Conservation (phyloP, 2,888 invertebrate genomes). For the Scaptomyza caliginosa region DNA sequence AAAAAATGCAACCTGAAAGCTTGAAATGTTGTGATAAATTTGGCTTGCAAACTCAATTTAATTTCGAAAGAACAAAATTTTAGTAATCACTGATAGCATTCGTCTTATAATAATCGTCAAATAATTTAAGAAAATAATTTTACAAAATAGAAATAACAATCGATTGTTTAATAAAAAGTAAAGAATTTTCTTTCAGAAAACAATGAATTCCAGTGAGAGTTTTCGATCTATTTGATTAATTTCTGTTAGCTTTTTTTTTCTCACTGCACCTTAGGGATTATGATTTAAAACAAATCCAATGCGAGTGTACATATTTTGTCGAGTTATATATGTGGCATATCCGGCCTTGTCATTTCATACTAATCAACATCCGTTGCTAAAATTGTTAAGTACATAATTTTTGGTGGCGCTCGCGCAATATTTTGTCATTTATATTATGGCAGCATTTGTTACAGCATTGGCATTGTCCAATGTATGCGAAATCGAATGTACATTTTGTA, state of each 20-base stretch:
- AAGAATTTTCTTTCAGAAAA: too few relatives aligned
- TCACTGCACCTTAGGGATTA: not conserved
- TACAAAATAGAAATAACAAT: too few relatives aligned
- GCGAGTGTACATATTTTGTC: not conserved
- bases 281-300: not conserved
- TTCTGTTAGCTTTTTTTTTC: not conserved
- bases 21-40: too few relatives aligned
- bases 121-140: too few relatives aligned
- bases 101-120: too few relatives aligned
- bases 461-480: constrained; percentile 35
- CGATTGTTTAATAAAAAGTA: too few relatives aligned
- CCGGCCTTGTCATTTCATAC: constrained; percentile 76
- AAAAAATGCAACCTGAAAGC: too few relatives aligned
- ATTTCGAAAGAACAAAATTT: too few relatives aligned
- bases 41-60: too few relatives aligned
- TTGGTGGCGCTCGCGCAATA: constrained; percentile 15
- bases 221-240: not conserved
- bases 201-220: not conserved
- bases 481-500: constrained; percentile 20
- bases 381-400: constrained; percentile 34
- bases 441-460: constrained; percentile 35
- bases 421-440: constrained; percentile 28
- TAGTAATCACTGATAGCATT: too few relatives aligned
- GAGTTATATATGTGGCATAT: constrained; percentile 50
- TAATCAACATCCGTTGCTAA: constrained; percentile 76